These are phyloP conservation scores for Coptodon rendalli DNA, from an alignment of 2,113 vertebrate genomes.

Conservation along the genomic window DNA sequence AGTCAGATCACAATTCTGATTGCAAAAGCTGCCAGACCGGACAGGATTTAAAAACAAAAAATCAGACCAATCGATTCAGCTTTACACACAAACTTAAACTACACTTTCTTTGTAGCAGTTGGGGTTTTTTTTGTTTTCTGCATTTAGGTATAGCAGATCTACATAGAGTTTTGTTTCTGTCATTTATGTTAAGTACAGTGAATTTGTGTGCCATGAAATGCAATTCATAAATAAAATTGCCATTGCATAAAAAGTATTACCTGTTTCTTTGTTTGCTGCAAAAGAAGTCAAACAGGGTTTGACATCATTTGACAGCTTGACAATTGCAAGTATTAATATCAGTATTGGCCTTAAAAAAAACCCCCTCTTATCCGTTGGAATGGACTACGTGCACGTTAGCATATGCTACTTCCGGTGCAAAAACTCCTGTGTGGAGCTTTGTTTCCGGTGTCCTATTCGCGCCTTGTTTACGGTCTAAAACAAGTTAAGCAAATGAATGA, in stretches of 20 bases:
- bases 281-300: background rate
- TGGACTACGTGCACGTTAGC: no score
- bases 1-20: background rate
- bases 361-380: fast-evolving
- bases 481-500: no score
- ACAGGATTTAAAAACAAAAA: background rate
- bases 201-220: background rate
- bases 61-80: background rate
- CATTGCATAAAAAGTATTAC: background rate
- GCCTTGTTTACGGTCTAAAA: no score
- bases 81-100: background rate
- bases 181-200: background rate
- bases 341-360: background rate
- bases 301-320: background rate
- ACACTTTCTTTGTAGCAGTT: background rate
- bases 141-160: background rate
- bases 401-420: no score
- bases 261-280: background rate
- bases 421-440: no score
- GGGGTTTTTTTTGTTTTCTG: background rate
- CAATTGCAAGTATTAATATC: background rate
- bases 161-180: background rate
- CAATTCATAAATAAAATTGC: background rate
- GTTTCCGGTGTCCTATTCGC: no score
- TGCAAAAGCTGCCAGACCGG: background rate